Percentiles rank a stretch among this genome's conserved stretches.
Conservation (phyloP, 2,797 vertebrate species). For the Oreochromis mossambicus region DNA sequence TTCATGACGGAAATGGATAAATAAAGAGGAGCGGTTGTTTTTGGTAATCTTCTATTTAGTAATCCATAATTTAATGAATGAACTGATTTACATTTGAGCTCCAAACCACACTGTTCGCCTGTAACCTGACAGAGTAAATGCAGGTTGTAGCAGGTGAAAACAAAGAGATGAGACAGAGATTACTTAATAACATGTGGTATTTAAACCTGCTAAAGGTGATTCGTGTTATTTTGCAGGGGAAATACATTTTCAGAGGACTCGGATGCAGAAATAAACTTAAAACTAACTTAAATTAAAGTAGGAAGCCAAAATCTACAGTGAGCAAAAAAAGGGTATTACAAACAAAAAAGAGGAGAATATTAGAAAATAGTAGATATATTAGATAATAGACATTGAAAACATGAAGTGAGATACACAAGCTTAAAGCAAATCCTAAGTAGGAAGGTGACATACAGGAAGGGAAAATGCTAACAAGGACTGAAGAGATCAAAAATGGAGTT, state of each 20-base stretch:
- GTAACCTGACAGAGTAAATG: not conserved
- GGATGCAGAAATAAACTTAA: not conserved
- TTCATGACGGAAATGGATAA: fast-evolving
- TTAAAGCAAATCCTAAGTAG: not conserved
- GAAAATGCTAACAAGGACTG: not conserved
- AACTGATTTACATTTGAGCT: not conserved
- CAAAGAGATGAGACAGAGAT: not conserved
- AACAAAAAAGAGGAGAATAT: not conserved
- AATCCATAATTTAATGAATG: not conserved
- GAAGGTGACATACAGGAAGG: not conserved
- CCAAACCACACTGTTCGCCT: not conserved
- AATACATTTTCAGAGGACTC: not conserved
- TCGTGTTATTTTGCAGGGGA: not conserved
- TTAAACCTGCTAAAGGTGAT: not conserved
- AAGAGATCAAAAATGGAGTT: not conserved
- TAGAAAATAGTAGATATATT: not conserved
- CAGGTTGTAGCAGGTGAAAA: not conserved
- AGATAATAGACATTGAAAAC: not conserved
- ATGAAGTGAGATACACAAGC: not conserved
- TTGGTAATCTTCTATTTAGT: not conserved
- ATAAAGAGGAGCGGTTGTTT: not conserved
- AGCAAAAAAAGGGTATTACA: not conserved
- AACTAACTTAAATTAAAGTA: not conserved
- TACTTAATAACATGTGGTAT: not conserved
- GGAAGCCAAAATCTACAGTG: not conserved